These are phyloP conservation scores for Philereme transversata DNA, from an alignment of 2,888 invertebrate genomes.

Conservation along the genomic window DNA sequence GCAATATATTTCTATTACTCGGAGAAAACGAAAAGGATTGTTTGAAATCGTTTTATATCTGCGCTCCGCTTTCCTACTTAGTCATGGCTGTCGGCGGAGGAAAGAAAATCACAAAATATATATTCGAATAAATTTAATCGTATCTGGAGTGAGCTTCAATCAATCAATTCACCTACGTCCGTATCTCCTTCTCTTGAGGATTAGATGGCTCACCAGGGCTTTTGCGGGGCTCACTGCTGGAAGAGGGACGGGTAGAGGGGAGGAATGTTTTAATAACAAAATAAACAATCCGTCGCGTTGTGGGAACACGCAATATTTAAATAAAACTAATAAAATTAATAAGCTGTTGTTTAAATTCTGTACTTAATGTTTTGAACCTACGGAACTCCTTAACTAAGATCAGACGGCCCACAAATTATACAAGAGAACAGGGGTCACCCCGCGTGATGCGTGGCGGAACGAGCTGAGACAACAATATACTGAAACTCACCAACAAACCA, in stretches of 20 bases:
- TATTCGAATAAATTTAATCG: slow-evolving; percentile 26
- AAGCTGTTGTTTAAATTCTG: background rate
- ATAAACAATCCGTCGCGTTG: slow-evolving; percentile 1
- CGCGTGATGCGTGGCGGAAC: background rate
- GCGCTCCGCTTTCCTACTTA: slow-evolving; percentile 2
- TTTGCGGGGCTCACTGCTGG: background rate
- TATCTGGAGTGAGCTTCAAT: slow-evolving; percentile 21
- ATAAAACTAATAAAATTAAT: background rate
- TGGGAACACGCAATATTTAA: background rate
- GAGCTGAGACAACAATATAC: slow-evolving; percentile 5
- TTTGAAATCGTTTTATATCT: slow-evolving; percentile 8
- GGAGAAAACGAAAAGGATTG: slow-evolving; percentile 5
- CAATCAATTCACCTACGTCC: slow-evolving; percentile 24
- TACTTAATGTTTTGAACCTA: background rate
- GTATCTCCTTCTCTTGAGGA: slow-evolving; percentile 16
- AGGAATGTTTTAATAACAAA: background rate
- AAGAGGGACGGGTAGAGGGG: background rate
- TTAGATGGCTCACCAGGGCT: slow-evolving; percentile 8
- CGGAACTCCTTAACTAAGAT: background rate
- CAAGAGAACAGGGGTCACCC: background rate
- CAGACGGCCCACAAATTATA: background rate
- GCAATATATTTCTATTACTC: slow-evolving; percentile 7
- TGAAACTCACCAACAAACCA: slow-evolving; percentile 12
- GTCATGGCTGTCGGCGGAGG: slow-evolving; percentile 5
- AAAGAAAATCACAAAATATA: slow-evolving; percentile 8